phyloP scores from a whole-genome alignment of 2,113 vertebrate genomes.

The Urocolius indicus region DNA sequence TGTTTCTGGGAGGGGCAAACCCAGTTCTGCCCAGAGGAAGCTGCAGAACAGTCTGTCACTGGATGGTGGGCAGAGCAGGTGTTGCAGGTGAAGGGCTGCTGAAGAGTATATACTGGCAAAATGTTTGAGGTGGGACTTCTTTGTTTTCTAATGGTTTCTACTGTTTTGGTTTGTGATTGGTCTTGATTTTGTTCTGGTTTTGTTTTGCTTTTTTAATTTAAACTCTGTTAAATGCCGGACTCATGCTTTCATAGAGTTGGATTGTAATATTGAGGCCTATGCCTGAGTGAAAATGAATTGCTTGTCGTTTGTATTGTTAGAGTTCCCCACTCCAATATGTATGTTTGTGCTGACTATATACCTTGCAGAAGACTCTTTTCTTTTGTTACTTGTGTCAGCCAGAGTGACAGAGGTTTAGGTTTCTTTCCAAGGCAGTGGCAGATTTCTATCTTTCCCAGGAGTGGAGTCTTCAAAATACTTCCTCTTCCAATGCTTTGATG shows the following conservation, averaged over 20 bases:
- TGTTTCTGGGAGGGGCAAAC: background rate
- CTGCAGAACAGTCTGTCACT: fast-evolving
- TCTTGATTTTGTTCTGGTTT: too few species aligned
- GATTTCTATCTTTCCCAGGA: background rate
- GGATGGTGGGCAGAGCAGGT: background rate
- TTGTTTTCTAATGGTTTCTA: background rate
- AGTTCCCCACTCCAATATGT: fast-evolving
- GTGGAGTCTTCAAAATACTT: background rate
- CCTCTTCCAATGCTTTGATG: background rate
- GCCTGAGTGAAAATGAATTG: background rate
- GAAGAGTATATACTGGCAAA: background rate
- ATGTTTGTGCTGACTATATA: background rate
- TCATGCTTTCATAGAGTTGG: background rate
- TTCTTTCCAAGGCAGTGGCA: background rate
- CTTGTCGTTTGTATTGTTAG: background rate
- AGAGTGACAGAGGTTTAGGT: background rate
- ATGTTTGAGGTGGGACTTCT: background rate
- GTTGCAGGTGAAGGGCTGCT: background rate
- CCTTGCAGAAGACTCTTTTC: background rate
- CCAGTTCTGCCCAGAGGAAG: background rate
- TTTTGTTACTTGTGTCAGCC: background rate
- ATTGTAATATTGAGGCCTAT: background rate
- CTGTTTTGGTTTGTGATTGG: background rate
- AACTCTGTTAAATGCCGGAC: background rate
- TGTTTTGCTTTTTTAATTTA: background rate